These are phyloP conservation scores for Sphenopsis melanotis DNA, from an alignment of 2,797 vertebrate species.

Conservation along the genomic window DNA sequence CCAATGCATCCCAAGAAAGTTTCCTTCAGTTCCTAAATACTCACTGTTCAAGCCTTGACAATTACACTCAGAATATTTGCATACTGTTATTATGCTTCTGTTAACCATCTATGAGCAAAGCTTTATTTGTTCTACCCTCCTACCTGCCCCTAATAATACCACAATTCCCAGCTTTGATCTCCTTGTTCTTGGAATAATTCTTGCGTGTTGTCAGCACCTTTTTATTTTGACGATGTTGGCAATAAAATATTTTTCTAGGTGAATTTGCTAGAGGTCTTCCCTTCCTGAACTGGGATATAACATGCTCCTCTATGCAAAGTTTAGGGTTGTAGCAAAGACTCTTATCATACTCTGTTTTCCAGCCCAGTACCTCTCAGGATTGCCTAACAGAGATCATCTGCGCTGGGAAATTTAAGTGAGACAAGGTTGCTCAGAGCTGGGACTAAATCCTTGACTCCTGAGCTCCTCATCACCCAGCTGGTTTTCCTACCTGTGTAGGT, in stretches of 20 bases:
- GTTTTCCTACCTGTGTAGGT: rapidly evolving
- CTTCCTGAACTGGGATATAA: not conserved
- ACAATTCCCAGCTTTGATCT: conserved; percentile 6
- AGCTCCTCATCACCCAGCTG: not conserved
- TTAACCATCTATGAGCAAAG: conserved; percentile 32
- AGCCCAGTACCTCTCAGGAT: not conserved
- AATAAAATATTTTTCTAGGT: not conserved
- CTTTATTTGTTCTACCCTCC: not conserved
- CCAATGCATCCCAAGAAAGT: not conserved
- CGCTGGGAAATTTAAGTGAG: not conserved
- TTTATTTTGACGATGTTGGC: not conserved
- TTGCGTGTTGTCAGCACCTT: not conserved
- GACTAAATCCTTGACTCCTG: not conserved
- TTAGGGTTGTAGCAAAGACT: not conserved
- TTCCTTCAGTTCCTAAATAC: not conserved
- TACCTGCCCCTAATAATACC: not conserved
- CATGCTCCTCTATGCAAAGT: not conserved
- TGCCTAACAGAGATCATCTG: not conserved
- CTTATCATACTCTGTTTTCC: not conserved
- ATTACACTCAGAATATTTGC: conserved; percentile 39
- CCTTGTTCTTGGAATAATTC: not conserved
- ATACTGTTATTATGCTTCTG: not conserved
- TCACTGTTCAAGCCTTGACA: conserved; percentile 43
- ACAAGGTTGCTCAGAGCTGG: not conserved
- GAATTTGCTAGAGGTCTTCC: not conserved